Conservation (phyloP, 2,113 vertebrate genomes). For the Psophia crepitans region DNA sequence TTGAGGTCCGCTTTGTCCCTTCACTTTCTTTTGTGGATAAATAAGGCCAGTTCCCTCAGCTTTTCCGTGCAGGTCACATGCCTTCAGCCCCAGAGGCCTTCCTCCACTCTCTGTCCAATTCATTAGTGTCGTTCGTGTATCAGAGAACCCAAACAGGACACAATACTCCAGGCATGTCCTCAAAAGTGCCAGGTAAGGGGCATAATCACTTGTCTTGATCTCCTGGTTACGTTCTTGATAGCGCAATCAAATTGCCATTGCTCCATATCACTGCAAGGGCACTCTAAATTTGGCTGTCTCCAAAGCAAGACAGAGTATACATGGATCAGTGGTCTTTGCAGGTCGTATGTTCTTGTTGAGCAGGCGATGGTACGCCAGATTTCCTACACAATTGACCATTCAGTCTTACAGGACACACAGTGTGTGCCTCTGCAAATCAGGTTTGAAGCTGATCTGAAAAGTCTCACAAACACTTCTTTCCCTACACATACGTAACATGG, state of each 20-base stretch:
- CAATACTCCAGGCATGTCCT: not conserved
- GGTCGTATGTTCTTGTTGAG: not conserved
- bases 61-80: not conserved
- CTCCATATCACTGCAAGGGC: not conserved
- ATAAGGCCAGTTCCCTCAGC: not conserved
- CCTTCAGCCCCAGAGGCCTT: not conserved
- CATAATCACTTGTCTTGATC: not conserved
- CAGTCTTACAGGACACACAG: not conserved
- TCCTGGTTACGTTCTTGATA: not conserved
- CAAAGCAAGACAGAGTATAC: not conserved
- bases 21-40: not conserved
- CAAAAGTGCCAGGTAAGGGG: not conserved
- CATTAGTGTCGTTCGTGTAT: not conserved
- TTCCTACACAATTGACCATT: not conserved
- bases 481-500: accelerated
- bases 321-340: not conserved
- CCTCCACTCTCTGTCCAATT: not conserved
- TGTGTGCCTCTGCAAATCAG: not conserved
- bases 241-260: not conserved
- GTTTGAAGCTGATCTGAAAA: not conserved
- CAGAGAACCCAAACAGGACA: not conserved
- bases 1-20: not conserved
- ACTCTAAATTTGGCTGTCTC: not conserved
- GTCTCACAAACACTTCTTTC: not conserved
- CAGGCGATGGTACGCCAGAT: not conserved